Evolutionary conservation across 2,797 vertebrate genomes (phyloP).

Genomic region (Okamejei kenojei): DNA sequence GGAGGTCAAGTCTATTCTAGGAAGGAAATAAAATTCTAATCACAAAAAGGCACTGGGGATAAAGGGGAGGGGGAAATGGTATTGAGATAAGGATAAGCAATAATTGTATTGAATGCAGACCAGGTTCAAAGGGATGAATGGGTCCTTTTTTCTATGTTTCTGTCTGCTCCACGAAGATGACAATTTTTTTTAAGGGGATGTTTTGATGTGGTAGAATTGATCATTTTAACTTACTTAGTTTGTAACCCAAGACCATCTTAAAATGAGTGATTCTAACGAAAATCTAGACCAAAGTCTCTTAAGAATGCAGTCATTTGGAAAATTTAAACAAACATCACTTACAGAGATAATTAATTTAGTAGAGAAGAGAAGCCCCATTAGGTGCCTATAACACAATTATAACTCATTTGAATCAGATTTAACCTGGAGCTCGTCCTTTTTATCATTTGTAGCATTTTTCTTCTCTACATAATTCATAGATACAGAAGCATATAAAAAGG

Average conservation of each 20-base stretch:
- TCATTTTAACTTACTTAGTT: background rate
- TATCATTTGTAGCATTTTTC: constrained; percentile 8
- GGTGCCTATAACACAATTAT: constrained; percentile 10
- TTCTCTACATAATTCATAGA: constrained; percentile 28
- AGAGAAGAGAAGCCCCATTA: background rate
- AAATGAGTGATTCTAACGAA: background rate
- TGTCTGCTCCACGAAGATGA: background rate
- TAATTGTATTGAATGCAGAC: too few relatives aligned
- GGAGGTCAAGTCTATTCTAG: too few relatives aligned
- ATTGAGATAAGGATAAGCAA: too few relatives aligned
- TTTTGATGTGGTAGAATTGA: background rate
- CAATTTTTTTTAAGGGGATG: background rate
- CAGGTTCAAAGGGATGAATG: too few relatives aligned
- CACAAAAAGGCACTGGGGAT: too few relatives aligned
- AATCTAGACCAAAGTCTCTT: background rate
- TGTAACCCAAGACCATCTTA: background rate
- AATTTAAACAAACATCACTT: constrained; percentile 34
- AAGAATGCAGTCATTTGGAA: constrained; percentile 27
- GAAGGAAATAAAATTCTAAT: too few relatives aligned
- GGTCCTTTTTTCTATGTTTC: too few relatives aligned
- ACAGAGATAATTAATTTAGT: constrained; percentile 30
- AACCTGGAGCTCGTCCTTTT: constrained; percentile 16
- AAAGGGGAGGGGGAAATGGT: too few relatives aligned
- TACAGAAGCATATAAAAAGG: background rate
- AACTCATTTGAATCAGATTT: constrained; percentile 32